Evolutionary conservation across 2,888 invertebrate genomes (phyloP), one percentile per base, ranked within the genome.

Genomic region (Molanna angustata): DNA sequence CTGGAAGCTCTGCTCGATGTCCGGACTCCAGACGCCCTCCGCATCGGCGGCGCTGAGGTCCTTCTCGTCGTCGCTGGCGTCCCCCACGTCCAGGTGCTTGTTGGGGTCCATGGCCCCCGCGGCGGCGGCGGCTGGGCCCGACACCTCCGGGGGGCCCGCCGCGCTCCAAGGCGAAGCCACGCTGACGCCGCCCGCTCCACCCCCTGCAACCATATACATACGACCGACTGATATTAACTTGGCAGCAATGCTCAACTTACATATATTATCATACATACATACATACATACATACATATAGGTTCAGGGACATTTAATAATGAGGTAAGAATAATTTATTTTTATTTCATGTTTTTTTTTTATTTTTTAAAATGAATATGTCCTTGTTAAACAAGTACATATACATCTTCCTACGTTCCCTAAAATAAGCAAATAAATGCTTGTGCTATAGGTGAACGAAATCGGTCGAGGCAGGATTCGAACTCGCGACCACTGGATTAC

Each of bases 1-100:
- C 76, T 99, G 98, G 80, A 99, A 99, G 79, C 95, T 95, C 80
- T 99, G 98, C 77, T 99, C 99, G 76, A 99, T 99, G 79, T 99
- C 99, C 62, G 97, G 94, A 78, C 95, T 95, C 99, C 99, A 99
- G 57, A 99, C 99, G 65, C 99, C 99, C 78, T 99, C 99, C 64
- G 98, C 98, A 78, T 99, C 98, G 64, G 94, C 90, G 65, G 94
- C 94, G 70, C 93, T 91, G 74, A 92, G 80, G 74, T 93, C 93
- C 81, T 77, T 77, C 59, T 77, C 77, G 67, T 77, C 89, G 78
- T 90, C 91, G 73, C 91, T 91, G 74, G 90, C 88, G 74, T 93
- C 92, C 71, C 92, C 92, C 72, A 93, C 93, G 79, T 93, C 93
- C 73, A 93, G 83, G 73, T 90, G 90, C 82, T 90, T 90, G 80